Evolutionary conservation across 92 coral and sea anemone species (phyloP), one percentile per base, ranked within the genome.

Genomic region (Epizoanthus stellaris): DNA sequence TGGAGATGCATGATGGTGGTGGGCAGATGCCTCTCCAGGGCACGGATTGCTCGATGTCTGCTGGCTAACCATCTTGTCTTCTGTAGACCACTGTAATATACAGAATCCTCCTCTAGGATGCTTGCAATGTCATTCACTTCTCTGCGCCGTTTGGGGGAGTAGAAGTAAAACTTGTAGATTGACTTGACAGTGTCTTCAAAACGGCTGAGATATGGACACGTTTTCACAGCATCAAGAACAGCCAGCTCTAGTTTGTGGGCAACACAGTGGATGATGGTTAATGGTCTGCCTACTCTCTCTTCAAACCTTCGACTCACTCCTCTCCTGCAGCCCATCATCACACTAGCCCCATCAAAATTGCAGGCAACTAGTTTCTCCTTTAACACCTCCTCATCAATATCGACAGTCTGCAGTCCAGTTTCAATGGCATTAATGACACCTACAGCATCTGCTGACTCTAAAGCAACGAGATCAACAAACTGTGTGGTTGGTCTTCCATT

Each of bases 171-270:
- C 59, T 79, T 64, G 67, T 66, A 80, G 19, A 85, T 73, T 36
- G 21, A 23, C 61, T 77, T 77, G 1, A 89, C 88, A 12, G 76
- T 70, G 4, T 85, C 92, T 47, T 67, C 67, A 77, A 89, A 84
- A 20, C n/a, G 36, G 47, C 36, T n/a, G 13, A 80, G 75, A 64
- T 79, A 70, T 21, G 85, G 76, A 4, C 49, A 52, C 23, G 19
- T 40, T 49, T 85, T 89, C 19, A 89, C 62, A 19, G 89, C 83
- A 79, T 89, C 92, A 20, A 85, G 60, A 45, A 89, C 89, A 52
- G 90, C 93, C 70, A 89, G 59, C 72, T 89, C 87, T 25, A 89
- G 56, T 12, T 77, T 86, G 84, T 89, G 90, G 23, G 92, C 90
- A 2, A 85, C 87, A 81, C 92, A 89, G 80, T 89, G 90, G 38